Evolutionary conservation across 2,888 invertebrate species (phyloP).

Genomic region (Idaea biselata): DNA sequence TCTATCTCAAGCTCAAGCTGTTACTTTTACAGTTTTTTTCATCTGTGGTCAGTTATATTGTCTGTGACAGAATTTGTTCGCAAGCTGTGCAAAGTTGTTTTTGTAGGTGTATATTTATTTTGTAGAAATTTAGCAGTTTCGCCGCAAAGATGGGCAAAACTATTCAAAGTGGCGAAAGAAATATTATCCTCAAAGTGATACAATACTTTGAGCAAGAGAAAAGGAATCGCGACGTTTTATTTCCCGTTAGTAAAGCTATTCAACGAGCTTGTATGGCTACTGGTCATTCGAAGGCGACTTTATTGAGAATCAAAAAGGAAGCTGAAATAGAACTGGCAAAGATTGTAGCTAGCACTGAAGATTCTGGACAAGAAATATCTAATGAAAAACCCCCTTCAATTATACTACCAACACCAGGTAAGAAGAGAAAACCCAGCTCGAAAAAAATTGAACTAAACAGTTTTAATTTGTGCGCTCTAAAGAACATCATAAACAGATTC

Average conservation of each 20-base stretch:
- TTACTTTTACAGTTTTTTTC: too few species aligned
- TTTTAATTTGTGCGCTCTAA: background rate
- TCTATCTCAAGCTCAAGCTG: too few species aligned
- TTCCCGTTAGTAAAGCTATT: background rate
- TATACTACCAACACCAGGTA: background rate
- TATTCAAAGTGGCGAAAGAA: conserved; percentile 2
- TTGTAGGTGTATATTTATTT: background rate
- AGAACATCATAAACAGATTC: background rate
- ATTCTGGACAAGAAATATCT: background rate
- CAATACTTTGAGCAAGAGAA: background rate
- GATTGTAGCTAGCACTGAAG: background rate
- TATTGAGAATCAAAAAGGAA: background rate
- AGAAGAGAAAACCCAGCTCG: background rate
- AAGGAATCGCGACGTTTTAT: background rate
- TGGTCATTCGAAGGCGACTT: background rate
- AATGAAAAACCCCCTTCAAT: background rate
- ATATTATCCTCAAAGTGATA: background rate
- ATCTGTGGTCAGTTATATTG: background rate
- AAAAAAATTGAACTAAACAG: background rate
- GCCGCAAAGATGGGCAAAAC: background rate
- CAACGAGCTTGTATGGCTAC: background rate
- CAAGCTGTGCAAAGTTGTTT: too few species aligned
- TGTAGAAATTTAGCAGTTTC: background rate
- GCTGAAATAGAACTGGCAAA: background rate
- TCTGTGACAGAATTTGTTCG: too few species aligned